phyloP scores from a whole-genome alignment of 92 coral and sea anemone genomes.

The Epizoanthus rinbou region DNA sequence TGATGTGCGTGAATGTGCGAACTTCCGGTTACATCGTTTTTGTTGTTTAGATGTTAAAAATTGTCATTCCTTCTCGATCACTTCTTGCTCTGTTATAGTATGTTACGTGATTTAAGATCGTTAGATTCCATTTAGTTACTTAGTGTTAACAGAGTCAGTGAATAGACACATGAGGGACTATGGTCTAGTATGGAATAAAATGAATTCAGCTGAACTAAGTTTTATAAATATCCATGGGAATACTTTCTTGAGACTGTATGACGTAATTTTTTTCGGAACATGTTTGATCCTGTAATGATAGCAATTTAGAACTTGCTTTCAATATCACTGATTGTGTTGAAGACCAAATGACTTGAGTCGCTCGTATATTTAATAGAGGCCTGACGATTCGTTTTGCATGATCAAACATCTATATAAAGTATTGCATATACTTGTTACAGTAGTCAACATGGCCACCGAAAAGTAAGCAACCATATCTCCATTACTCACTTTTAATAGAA shows the following conservation, averaged over 20 bases:
- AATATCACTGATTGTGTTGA: conserved; percentile 32
- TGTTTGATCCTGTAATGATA: conserved; percentile 28
- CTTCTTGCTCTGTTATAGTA: neutral
- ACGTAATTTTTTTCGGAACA: conserved; percentile 29
- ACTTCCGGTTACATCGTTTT: conserved; percentile 62
- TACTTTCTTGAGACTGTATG: neutral
- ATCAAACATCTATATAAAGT: conserved; percentile 7
- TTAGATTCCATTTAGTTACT: no score
- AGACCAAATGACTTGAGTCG: conserved; percentile 10
- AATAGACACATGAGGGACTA: no score
- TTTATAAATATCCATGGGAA: neutral
- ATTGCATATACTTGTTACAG: neutral
- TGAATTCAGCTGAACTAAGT: no score
- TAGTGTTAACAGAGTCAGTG: no score
- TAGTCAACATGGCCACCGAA: conserved; percentile 16
- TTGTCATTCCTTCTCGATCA: conserved; percentile 28
- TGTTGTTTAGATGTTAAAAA: conserved; percentile 13
- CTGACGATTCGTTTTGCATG: conserved; percentile 21
- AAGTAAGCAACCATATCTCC: conserved; percentile 14
- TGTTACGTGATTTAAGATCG: neutral
- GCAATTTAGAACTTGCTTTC: conserved; percentile 42
- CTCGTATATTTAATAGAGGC: neutral
- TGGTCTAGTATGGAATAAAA: no score
- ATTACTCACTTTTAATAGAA: no score
- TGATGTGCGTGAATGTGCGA: conserved; percentile 37